Conservation (phyloP, 2,797 vertebrate genomes). For the Crenuchus spilurus region DNA sequence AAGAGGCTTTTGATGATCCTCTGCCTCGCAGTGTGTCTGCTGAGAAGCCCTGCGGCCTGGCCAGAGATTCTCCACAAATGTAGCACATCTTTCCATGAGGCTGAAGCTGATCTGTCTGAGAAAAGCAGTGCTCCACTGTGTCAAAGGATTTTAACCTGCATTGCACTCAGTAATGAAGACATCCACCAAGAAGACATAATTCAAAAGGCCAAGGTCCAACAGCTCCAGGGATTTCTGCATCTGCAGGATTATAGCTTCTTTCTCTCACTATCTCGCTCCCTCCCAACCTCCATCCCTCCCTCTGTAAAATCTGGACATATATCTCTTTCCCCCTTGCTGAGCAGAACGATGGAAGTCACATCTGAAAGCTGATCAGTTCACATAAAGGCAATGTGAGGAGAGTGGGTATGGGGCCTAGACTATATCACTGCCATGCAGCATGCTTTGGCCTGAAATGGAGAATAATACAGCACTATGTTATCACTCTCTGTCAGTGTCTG, state of each 20-base stretch:
- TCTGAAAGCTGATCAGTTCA: slow-evolving; percentile 29
- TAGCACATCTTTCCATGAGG: not conserved
- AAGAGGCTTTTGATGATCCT: slow-evolving; percentile 16
- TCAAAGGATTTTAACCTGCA: slow-evolving; percentile 48
- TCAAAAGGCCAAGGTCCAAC: slow-evolving; percentile 43
- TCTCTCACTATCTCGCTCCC: not conserved
- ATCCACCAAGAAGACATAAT: slow-evolving; percentile 40
- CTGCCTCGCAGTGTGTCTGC: not conserved
- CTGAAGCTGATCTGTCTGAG: not conserved
- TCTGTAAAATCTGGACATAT: slow-evolving; percentile 13
- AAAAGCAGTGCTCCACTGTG: slow-evolving; percentile 1
- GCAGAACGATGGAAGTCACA: slow-evolving; percentile 34
- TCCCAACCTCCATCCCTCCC: not conserved
- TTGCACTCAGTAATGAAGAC: slow-evolving; percentile 49
- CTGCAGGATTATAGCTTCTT: slow-evolving; percentile 37
- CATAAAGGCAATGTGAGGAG: not conserved
- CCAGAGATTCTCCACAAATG: not conserved
- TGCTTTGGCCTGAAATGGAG: too few species aligned
- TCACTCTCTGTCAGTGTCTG: too few species aligned
- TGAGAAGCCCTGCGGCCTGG: not conserved
- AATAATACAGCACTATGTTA: too few species aligned
- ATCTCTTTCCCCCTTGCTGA: slow-evolving; percentile 28
- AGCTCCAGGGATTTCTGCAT: slow-evolving; percentile 34
- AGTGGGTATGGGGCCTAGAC: not conserved
- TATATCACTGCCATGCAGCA: not conserved